Conservation (phyloP, 2,113 vertebrate genomes). For the Vidua chalybeata region DNA sequence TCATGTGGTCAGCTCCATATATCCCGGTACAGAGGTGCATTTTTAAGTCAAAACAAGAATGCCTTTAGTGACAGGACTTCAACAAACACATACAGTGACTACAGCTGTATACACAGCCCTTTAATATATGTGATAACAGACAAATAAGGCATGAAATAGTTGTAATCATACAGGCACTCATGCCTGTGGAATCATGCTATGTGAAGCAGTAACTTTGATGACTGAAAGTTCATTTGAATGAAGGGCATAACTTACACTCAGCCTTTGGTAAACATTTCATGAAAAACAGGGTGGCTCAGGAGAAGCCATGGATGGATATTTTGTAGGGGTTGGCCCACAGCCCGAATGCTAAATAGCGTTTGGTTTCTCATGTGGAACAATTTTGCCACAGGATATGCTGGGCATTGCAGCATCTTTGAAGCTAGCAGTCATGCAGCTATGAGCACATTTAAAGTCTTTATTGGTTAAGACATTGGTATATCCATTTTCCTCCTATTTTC, state of each 20-base stretch:
- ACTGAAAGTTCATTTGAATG: neutral
- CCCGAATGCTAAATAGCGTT: neutral
- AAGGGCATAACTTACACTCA: neutral
- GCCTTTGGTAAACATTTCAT: neutral
- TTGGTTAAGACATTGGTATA: neutral
- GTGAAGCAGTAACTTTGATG: neutral
- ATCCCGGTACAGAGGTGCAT: neutral
- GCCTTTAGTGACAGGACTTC: neutral
- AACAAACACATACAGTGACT: neutral
- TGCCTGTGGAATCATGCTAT: neutral
- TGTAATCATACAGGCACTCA: neutral
- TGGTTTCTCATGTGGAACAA: neutral
- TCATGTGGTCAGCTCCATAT: neutral
- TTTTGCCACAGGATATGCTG: neutral
- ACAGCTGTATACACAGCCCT: neutral
- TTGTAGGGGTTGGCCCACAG: neutral
- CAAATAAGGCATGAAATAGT: conserved; percentile 15
- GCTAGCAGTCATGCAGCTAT: neutral
- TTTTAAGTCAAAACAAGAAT: neutral
- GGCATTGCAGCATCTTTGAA: neutral
- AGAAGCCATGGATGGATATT: neutral
- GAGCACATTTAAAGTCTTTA: neutral
- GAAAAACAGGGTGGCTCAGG: neutral
- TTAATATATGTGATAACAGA: neutral
- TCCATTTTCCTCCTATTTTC: neutral